Evolutionary conservation across 1,140 invertebrate genomes (phyloP).

Genomic region (Aradophagus sp.): DNA sequence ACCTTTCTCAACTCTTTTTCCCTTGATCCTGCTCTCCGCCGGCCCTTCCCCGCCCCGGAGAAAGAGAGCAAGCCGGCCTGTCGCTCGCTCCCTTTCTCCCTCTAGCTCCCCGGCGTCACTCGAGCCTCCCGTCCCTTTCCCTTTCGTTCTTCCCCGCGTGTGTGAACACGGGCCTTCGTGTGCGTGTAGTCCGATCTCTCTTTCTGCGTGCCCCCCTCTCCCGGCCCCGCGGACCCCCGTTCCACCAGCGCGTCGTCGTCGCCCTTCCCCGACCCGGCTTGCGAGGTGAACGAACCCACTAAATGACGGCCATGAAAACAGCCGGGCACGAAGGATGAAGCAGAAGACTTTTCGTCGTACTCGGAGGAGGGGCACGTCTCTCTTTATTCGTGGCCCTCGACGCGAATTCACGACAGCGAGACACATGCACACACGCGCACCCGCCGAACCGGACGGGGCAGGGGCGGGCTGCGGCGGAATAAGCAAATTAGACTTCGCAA

Average conservation of each 20-base stretch:
- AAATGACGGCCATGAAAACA: constrained; percentile 77
- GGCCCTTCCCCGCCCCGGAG: constrained; percentile 29
- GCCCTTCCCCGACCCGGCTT: constrained; percentile 61
- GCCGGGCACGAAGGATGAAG: constrained; percentile 70
- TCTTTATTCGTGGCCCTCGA: constrained; percentile 49
- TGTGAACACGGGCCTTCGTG: constrained; percentile 28
- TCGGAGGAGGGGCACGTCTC: constrained; percentile 10
- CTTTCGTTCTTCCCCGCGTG: constrained; percentile 5
- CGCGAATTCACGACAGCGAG: constrained; percentile 25
- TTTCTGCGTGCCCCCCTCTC: constrained; percentile 20
- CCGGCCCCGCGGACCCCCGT: constrained; percentile 21
- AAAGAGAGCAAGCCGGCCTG: constrained; percentile 2
- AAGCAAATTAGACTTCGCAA: constrained; percentile 41
- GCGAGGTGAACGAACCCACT: constrained; percentile 75
- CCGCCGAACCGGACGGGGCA: neutral
- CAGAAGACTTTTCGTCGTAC: constrained; percentile 52
- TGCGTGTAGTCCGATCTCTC: constrained; percentile 65
- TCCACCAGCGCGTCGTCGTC: constrained; percentile 40
- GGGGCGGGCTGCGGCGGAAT: constrained; percentile 14
- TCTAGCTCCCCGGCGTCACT: constrained; percentile 37
- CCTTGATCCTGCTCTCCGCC: constrained; percentile 65
- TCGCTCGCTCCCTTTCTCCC: constrained; percentile 42
- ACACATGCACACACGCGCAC: constrained; percentile 7
- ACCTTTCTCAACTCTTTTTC: constrained; percentile 74
- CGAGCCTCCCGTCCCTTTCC: neutral